phyloP scores from a whole-genome alignment of 2,113 vertebrate genomes.

The Tetraodon nigroviridis region DNA sequence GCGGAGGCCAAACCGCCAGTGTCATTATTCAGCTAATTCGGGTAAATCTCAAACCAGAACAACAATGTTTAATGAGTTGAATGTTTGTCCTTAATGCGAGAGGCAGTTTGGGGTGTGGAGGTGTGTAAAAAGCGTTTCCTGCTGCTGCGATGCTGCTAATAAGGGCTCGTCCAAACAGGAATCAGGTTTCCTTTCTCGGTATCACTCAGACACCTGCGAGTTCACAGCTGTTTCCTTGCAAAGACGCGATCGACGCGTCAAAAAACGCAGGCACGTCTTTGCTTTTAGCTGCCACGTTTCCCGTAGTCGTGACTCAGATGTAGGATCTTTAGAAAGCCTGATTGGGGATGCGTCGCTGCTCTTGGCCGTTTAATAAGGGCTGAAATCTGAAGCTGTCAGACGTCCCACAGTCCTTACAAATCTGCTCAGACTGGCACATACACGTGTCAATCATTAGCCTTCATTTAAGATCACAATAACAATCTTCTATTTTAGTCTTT shows the following conservation, averaged over 20 bases:
- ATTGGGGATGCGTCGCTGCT: background rate
- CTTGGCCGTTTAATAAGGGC: background rate
- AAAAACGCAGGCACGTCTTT: too few species aligned
- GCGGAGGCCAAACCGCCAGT: constrained; percentile 33
- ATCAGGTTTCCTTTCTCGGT: background rate
- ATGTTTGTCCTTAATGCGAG: background rate
- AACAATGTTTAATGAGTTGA: too few species aligned
- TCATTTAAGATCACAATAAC: too few species aligned
- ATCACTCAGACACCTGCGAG: background rate
- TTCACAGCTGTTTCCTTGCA: background rate
- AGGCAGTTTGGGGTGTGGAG: background rate
- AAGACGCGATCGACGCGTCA: too few species aligned
- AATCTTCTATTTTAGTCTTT: background rate
- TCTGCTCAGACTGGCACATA: background rate
- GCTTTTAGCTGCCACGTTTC: too few species aligned
- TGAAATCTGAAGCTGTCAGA: background rate
- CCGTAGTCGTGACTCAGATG: too few species aligned
- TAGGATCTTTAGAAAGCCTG: background rate
- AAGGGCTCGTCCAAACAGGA: background rate
- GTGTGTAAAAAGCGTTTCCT: background rate
- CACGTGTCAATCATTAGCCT: too few species aligned
- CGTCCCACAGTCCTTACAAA: background rate
- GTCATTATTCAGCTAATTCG: constrained; percentile 56
- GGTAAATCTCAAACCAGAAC: constrained; percentile 45
- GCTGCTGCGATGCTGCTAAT: constrained; percentile 16